phyloP scores from a whole-genome alignment of 1,140 invertebrate species.

The Kradibia gibbosae region DNA sequence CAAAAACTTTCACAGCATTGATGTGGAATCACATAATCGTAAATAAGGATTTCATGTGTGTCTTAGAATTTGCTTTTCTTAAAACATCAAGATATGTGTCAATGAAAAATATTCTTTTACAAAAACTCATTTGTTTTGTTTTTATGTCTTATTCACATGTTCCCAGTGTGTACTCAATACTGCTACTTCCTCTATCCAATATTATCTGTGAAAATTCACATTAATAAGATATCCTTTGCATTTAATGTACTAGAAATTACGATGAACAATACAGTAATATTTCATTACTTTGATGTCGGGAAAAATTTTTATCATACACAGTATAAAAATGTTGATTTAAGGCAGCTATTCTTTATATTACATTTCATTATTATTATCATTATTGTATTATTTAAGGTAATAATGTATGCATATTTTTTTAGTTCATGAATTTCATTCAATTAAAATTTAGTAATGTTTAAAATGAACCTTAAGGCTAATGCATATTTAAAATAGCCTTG shows the following conservation, averaged over 20 bases:
- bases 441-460: conserved; percentile 24
- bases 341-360: conserved; percentile 48
- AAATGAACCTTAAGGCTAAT: background rate
- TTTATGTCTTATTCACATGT: conserved; percentile 46
- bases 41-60: conserved; percentile 37
- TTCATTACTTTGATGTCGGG: conserved; percentile 27
- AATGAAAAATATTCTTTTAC: conserved; percentile 30
- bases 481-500: conserved; percentile 23
- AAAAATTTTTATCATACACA: conserved; percentile 48
- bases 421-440: conserved; percentile 33
- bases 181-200: conserved; percentile 37
- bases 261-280: conserved; percentile 4
- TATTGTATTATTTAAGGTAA: conserved; percentile 45
- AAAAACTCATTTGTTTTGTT: conserved; percentile 7
- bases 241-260: conserved; percentile 27
- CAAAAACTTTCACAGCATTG: conserved; percentile 47
- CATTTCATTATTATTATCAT: conserved; percentile 44
- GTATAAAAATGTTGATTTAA: conserved; percentile 51
- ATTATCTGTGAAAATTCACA: conserved; percentile 19
- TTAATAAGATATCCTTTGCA: conserved; percentile 10
- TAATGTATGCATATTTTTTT: conserved; percentile 41
- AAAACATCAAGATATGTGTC: background rate
- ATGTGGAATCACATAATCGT: conserved; percentile 54
- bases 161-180: conserved; percentile 50
- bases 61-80: conserved; percentile 12